These are phyloP conservation scores for Drosophila funebris DNA, from an alignment of 1,140 invertebrate genomes.

Conservation along the genomic window DNA sequence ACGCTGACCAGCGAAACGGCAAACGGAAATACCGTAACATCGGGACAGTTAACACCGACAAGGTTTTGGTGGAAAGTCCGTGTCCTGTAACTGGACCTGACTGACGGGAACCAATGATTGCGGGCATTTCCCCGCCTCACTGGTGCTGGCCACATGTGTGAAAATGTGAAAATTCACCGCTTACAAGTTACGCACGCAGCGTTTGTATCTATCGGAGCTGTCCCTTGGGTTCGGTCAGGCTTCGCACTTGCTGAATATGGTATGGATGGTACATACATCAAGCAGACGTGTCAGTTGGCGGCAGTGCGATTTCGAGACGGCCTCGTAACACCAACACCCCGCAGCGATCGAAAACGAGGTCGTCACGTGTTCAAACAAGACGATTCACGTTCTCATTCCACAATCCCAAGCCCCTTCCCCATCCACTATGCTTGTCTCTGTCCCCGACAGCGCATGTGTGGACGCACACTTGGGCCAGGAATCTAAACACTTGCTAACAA, in stretches of 20 bases:
- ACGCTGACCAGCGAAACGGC: slow-evolving; percentile 35
- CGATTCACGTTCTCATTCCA: slow-evolving; percentile 29
- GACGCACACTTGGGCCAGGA: slow-evolving; percentile 34
- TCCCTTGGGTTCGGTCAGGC: slow-evolving; percentile 8
- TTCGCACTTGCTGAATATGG: slow-evolving; percentile 45
- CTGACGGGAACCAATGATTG: slow-evolving; percentile 22
- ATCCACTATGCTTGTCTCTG: slow-evolving; percentile 15
- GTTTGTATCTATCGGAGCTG: neutral
- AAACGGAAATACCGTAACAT: slow-evolving; percentile 72
- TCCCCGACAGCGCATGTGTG: slow-evolving; percentile 34
- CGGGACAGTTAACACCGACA: slow-evolving; percentile 43
- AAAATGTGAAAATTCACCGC: slow-evolving; percentile 66
- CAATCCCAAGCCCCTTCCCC: neutral
- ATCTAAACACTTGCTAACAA: slow-evolving; percentile 43
- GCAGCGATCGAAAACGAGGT: slow-evolving; percentile 70
- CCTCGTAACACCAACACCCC: slow-evolving; percentile 48
- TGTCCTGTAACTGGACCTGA: slow-evolving; percentile 67
- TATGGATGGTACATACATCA: slow-evolving; percentile 17
- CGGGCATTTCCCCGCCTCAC: slow-evolving; percentile 49
- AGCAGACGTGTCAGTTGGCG: slow-evolving; percentile 59
- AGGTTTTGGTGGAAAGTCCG: slow-evolving; percentile 34
- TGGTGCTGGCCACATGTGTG: slow-evolving; percentile 59
- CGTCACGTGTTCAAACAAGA: slow-evolving; percentile 76
- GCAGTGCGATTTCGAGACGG: slow-evolving; percentile 41
- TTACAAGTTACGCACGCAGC: slow-evolving; percentile 57